These are phyloP conservation scores for Meghimatium bilineatum DNA, from an alignment of 2,888 invertebrate genomes.

Conservation along the genomic window DNA sequence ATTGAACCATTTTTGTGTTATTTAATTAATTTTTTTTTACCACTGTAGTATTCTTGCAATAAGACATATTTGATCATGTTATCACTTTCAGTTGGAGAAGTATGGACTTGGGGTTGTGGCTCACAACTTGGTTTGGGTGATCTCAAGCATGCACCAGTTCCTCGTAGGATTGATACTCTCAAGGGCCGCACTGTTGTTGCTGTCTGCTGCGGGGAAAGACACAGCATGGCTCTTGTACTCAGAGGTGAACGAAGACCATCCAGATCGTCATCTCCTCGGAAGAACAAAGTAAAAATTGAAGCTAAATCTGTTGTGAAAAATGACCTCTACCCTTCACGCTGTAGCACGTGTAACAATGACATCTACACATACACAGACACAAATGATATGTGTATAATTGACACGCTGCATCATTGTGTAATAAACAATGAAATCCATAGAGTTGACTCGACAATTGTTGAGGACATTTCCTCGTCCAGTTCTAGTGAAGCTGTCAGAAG, in stretches of 20 bases:
- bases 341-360: conserved; percentile 66
- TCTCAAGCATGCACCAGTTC: conserved; percentile 54
- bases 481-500: conserved; percentile 13
- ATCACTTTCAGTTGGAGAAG: conserved; percentile 58
- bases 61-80: not conserved
- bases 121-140: conserved; percentile 66
- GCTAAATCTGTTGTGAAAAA: conserved; percentile 43
- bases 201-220: conserved; percentile 70
- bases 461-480: conserved; percentile 31
- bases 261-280: conserved; percentile 23
- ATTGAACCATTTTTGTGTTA: no score
- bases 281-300: conserved; percentile 34
- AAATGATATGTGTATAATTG: conserved; percentile 65
- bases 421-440: not conserved
- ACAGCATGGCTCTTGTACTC: conserved; percentile 72
- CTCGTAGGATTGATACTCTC: conserved; percentile 64
- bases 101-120: conserved; percentile 77
- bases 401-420: conserved; percentile 60
- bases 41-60: no score
- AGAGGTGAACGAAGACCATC: conserved; percentile 51
- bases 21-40: no score
- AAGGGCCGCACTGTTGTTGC: conserved; percentile 65
- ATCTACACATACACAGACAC: conserved; percentile 66
- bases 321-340: conserved; percentile 59
- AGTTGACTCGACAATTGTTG: conserved; percentile 34